Conservation (phyloP, 2,888 invertebrate genomes). For the Cephus runcator region DNA sequence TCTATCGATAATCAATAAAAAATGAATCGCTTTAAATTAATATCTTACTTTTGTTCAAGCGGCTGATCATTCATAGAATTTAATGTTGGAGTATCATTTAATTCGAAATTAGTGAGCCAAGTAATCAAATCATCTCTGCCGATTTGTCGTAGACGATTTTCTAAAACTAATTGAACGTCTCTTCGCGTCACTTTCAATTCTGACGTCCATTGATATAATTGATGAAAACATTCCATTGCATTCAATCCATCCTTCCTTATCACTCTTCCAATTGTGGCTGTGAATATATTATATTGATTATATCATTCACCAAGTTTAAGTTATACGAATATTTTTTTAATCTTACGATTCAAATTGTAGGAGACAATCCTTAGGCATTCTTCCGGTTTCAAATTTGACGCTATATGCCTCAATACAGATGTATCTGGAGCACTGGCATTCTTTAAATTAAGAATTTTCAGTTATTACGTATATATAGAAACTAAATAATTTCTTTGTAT, state of each 20-base stretch:
- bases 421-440: neutral
- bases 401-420: constrained; percentile 19
- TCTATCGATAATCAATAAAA: neutral
- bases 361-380: constrained; percentile 29
- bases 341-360: constrained; percentile 26
- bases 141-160: constrained; percentile 68
- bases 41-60: neutral
- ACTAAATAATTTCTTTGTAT: neutral
- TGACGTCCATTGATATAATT: constrained; percentile 66
- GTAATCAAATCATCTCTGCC: constrained; percentile 68
- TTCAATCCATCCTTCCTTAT: neutral
- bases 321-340: neutral
- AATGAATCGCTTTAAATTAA: neutral
- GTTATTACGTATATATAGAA: neutral
- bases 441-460: neutral
- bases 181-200: constrained; percentile 65
- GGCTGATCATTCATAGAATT: neutral
- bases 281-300: neutral
- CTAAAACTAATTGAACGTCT: constrained; percentile 68
- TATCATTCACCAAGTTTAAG: neutral
- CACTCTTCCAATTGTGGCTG: neutral
- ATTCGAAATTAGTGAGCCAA: constrained; percentile 62
- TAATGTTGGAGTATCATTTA: neutral
- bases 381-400: constrained; percentile 29
- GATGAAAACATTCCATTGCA: neutral